These are phyloP conservation scores for Camptogramma bilineatum DNA, from an alignment of 2,888 invertebrate species.

Conservation along the genomic window DNA sequence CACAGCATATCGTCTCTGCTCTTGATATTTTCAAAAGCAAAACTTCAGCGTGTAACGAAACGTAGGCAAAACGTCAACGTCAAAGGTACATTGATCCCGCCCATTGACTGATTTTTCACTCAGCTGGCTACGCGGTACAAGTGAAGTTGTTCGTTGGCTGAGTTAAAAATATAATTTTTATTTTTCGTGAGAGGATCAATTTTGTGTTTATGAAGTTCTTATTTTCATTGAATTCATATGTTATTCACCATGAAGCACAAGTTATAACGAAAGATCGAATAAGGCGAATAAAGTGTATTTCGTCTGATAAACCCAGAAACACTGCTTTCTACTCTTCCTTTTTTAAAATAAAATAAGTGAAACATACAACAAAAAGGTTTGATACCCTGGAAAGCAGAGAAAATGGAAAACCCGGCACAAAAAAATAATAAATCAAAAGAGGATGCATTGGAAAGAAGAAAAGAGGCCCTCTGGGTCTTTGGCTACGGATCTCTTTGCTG, in stretches of 20 bases:
- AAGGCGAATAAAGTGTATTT: slow-evolving; percentile 10
- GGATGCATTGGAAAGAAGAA: slow-evolving; percentile 49
- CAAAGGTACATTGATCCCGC: slow-evolving; percentile 27
- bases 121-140: background rate
- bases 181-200: too few species aligned
- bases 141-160: background rate
- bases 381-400: too few species aligned
- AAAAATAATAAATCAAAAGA: slow-evolving; percentile 27
- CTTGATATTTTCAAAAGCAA: background rate
- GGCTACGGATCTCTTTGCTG: slow-evolving; percentile 98
- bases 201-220: too few species aligned
- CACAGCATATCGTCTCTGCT: too few species aligned
- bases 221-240: too few species aligned
- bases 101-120: background rate
- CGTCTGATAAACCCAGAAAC: slow-evolving; percentile 57
- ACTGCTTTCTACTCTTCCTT: slow-evolving; percentile 52
- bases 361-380: slow-evolving; percentile 15
- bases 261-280: slow-evolving; percentile 42
- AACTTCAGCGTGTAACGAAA: slow-evolving; percentile 17
- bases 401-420: slow-evolving; percentile 35
- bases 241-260: slow-evolving; percentile 68
- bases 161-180: slow-evolving; percentile 5
- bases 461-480: slow-evolving; percentile 92
- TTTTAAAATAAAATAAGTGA: slow-evolving; percentile 31
- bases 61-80: slow-evolving; percentile 14